Evolutionary conservation across 1,140 invertebrate genomes (phyloP).

Genomic region (Wasmannia auropunctata): DNA sequence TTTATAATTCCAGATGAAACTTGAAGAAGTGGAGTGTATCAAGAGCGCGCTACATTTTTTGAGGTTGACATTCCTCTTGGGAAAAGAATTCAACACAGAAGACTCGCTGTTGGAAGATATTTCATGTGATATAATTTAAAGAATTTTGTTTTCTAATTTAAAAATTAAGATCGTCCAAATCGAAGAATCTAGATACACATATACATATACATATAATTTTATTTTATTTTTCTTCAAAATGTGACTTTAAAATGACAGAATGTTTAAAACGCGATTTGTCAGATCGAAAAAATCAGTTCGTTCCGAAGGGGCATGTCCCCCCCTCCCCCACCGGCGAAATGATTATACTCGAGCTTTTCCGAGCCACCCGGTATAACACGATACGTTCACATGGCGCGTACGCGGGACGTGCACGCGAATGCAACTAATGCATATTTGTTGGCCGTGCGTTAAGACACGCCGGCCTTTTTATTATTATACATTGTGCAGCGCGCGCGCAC

Average conservation of each 20-base stretch:
- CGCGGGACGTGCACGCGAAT: constrained; percentile 30
- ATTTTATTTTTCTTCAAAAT: too few relatives aligned
- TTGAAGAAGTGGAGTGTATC: not conserved
- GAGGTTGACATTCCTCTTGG: not conserved
- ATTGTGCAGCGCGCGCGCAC: constrained; percentile 24
- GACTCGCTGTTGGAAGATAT: not conserved
- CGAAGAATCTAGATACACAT: too few relatives aligned
- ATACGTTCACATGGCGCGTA: constrained; percentile 54
- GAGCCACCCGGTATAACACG: constrained; percentile 28
- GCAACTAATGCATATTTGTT: constrained; percentile 66
- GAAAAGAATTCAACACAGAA: not conserved
- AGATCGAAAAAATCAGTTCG: not conserved
- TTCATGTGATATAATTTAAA: not conserved
- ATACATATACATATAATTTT: too few relatives aligned
- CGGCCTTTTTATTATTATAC: constrained; percentile 70
- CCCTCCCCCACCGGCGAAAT: too few relatives aligned
- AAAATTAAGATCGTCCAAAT: too few relatives aligned
- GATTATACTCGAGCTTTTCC: not conserved
- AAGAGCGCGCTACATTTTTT: not conserved
- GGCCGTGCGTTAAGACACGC: constrained; percentile 52
- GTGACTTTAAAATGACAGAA: too few relatives aligned
- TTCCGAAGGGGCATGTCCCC: not conserved
- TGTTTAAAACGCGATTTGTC: too few relatives aligned
- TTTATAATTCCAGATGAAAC: not conserved
- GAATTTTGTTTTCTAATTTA: too few relatives aligned